Evolutionary conservation across 2,888 invertebrate genomes (phyloP), one percentile per base, ranked within the genome.

Genomic region (Anticlea derivata): DNA sequence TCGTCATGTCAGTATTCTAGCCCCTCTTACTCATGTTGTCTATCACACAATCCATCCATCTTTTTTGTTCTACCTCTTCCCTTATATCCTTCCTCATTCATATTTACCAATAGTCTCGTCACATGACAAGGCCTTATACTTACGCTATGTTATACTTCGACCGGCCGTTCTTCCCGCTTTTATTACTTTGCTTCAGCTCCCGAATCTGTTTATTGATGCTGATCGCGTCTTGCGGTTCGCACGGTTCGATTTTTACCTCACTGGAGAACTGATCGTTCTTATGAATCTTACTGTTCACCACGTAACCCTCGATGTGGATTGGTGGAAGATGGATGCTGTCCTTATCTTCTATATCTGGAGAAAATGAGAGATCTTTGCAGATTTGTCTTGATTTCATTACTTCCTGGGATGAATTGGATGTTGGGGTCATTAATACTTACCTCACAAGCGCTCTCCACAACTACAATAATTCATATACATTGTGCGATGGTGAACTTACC

Each of bases 191-290:
- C 58, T 87, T 88, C 7, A 88, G 63, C 48, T 87, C 84, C 31
- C 67, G 74, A 11, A 88, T 88, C 64, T 76, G 83, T 1, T 78
- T 74, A 7, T 73, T 78, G 5, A 88, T 87, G 38, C 70, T 76
- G 30, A 88, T 88, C 5, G 76, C 56, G 1, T 74, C 73, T 1
- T 53, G 52, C 1, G 37, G 6, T 3, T 60, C 59, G 0, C 40
- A 7, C 7, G 39, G 5, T 4, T 39, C 6, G 41, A 48, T 13
- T 29, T 37, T 33, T 33, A 58, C 30, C 41, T 35, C 31, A 45
- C 23, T 46, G 8, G 49, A 41, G 20, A 27, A 8, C 23, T 52
- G 20, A 7, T 31, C 31, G 7, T 47, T 60, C n/a, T 57, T 61
- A 12, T 43, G 52, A 12, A 63, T 64, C 33, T 63, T 61, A n/a